These are phyloP conservation scores for Priapulus caudatus DNA, from an alignment of 2,888 invertebrate genomes.

Conservation along the genomic window DNA sequence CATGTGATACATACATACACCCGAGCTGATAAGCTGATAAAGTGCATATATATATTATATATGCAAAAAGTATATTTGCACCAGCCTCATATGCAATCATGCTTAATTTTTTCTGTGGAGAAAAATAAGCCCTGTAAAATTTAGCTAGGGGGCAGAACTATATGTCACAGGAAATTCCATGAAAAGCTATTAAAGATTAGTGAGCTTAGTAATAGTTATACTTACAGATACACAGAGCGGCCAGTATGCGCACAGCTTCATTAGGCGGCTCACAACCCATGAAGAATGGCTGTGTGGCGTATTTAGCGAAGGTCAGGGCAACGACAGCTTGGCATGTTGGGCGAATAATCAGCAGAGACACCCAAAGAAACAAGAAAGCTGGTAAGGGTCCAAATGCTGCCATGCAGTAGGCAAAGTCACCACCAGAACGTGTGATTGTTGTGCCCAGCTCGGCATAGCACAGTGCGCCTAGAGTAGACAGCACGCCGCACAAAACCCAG, in stretches of 20 bases:
- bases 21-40: too few relatives aligned
- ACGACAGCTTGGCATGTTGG: constrained; percentile 48
- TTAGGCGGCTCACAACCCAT: constrained; percentile 31
- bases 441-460: constrained; percentile 39
- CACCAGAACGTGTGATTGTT: too few relatives aligned
- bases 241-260: constrained; percentile 29
- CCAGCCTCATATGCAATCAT: too few relatives aligned
- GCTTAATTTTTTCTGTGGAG: too few relatives aligned
- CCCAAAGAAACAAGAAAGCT: constrained; percentile 73
- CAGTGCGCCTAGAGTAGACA: constrained; percentile 35
- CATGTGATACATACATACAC: too few relatives aligned
- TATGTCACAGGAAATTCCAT: too few relatives aligned
- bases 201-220: too few relatives aligned
- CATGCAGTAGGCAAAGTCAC: constrained; percentile 79
- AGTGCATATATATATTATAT: too few relatives aligned
- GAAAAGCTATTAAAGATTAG: too few relatives aligned
- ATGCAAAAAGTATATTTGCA: too few relatives aligned
- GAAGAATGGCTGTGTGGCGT: constrained; percentile 34
- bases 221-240: constrained; percentile 38
- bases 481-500: constrained; percentile 33
- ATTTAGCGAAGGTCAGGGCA: constrained; percentile 36
- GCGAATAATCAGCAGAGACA: constrained; percentile 62
- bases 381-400: constrained; percentile 73
- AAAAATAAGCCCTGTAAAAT: too few relatives aligned
- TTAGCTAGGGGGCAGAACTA: too few relatives aligned